Evolutionary conservation across 1,140 invertebrate genomes (phyloP).

Genomic region (Telenomus remus): DNA sequence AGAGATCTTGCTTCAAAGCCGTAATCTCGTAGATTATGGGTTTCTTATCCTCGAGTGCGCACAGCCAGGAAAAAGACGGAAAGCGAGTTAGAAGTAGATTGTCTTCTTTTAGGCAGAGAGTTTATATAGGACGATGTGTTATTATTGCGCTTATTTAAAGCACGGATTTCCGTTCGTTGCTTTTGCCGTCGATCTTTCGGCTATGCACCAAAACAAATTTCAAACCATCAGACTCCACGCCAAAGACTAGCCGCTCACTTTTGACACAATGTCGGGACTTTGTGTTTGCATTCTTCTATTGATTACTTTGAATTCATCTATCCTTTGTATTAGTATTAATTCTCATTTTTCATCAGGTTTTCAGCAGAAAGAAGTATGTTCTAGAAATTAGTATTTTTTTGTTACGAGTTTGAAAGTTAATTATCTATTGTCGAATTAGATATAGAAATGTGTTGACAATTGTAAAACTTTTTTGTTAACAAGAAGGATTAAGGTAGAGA

Average conservation of each 20-base stretch:
- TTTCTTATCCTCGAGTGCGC: constrained; percentile 53
- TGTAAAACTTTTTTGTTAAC: not conserved
- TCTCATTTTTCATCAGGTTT: too few relatives aligned
- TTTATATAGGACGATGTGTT: constrained; percentile 56
- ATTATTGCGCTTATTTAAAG: constrained; percentile 58
- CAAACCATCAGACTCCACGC: constrained; percentile 20
- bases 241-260: constrained; percentile 20
- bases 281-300: constrained; percentile 17
- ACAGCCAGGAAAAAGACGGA: constrained; percentile 42
- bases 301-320: constrained; percentile 1
- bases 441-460: too few relatives aligned
- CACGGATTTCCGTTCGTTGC: constrained; percentile 50
- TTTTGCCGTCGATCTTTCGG: constrained; percentile 48
- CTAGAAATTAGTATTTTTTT: too few relatives aligned
- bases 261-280: constrained; percentile 29
- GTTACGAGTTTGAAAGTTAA: too few relatives aligned
- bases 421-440: too few relatives aligned
- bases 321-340: too few relatives aligned
- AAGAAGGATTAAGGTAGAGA: not conserved
- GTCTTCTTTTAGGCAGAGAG: constrained; percentile 47
- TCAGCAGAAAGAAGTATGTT: too few relatives aligned
- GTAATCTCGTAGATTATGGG: constrained; percentile 60
- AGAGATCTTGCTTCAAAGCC: constrained; percentile 49
- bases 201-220: constrained; percentile 43
- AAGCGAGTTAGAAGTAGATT: constrained; percentile 57